These are phyloP conservation scores for Microplitis mediator DNA, from an alignment of 1,140 invertebrate genomes.

Conservation along the genomic window DNA sequence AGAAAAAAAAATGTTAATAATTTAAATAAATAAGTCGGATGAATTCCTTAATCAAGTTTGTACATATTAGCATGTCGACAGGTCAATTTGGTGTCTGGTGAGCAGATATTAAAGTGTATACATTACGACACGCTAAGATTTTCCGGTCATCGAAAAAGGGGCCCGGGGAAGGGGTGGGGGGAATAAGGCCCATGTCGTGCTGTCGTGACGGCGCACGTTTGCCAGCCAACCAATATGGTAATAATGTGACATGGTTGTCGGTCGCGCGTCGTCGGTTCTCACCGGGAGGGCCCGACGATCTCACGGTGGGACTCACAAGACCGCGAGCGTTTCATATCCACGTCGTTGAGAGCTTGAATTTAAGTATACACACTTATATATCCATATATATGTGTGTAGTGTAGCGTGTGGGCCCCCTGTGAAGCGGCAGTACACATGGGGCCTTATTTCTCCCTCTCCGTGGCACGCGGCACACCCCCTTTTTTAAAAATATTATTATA, in stretches of 20 bases:
- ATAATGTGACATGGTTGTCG: conserved; percentile 58
- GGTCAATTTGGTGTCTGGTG: conserved; percentile 7
- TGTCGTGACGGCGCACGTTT: conserved; percentile 47
- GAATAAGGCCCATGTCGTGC: neutral
- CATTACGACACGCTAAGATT: conserved; percentile 11
- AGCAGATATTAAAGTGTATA: conserved; percentile 17
- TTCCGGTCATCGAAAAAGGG: conserved; percentile 14
- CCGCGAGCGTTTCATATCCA: conserved; percentile 15
- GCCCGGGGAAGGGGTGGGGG: neutral
- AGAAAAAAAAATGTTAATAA: too few relatives aligned
- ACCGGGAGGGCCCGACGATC: conserved; percentile 45
- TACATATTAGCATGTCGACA: conserved; percentile 21
- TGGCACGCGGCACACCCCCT: conserved; percentile 57
- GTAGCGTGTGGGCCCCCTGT: conserved; percentile 44
- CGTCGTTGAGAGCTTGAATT: conserved; percentile 26
- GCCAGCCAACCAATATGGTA: conserved; percentile 46
- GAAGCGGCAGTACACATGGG: conserved; percentile 32
- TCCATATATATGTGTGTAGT: too few relatives aligned
- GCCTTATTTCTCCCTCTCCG: conserved; percentile 20
- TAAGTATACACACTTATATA: too few relatives aligned
- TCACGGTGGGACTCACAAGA: conserved; percentile 31
- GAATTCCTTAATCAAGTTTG: conserved; percentile 13
- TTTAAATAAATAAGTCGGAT: neutral
- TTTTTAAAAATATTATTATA: conserved; percentile 31
- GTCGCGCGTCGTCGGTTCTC: conserved; percentile 52